Percentiles rank a stretch among this genome's conserved stretches.
phyloP scores from a whole-genome alignment of 2,797 vertebrate genomes.

The Pteronotus mesoamericanus region DNA sequence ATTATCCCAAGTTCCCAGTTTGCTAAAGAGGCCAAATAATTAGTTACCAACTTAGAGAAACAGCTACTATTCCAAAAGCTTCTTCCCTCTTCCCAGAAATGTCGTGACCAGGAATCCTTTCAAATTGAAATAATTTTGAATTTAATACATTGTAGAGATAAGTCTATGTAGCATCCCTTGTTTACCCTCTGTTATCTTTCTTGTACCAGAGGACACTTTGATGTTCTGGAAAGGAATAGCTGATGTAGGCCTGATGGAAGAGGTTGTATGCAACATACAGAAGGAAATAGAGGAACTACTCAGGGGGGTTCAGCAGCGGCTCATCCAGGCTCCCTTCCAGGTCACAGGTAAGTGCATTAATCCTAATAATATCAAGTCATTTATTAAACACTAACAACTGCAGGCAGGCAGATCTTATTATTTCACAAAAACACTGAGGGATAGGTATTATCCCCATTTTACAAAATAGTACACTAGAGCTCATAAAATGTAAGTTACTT shows the following conservation, averaged over 20 bases:
- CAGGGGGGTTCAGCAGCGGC: constrained; percentile 90
- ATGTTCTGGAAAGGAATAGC: constrained; percentile 99
- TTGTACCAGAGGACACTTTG: constrained; percentile 90
- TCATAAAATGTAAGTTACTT: neutral
- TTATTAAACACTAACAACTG: neutral
- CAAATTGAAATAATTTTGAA: constrained; percentile 1
- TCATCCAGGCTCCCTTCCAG: constrained; percentile 87
- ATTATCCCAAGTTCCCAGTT: neutral
- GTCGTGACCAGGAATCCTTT: neutral
- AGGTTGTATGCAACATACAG: constrained; percentile 95
- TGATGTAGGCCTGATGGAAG: constrained; percentile 94
- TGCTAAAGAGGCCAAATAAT: neutral
- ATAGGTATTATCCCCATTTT: neutral
- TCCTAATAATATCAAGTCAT: neutral
- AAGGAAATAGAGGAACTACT: constrained; percentile 91
- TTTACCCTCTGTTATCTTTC: constrained; percentile 35
- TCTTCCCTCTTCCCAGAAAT: constrained; percentile 24
- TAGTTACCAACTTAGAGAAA: neutral
- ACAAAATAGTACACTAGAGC: constrained; percentile 36
- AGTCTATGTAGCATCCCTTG: neutral
- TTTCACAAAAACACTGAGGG: neutral
- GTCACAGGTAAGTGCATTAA: constrained; percentile 85
- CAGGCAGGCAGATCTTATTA: neutral
- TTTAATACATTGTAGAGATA: neutral
- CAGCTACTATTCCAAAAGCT: neutral